Evolutionary conservation across 2,797 vertebrate genomes (phyloP), one percentile per base, ranked within the genome.

Genomic region (Leptoclinus maculatus): DNA sequence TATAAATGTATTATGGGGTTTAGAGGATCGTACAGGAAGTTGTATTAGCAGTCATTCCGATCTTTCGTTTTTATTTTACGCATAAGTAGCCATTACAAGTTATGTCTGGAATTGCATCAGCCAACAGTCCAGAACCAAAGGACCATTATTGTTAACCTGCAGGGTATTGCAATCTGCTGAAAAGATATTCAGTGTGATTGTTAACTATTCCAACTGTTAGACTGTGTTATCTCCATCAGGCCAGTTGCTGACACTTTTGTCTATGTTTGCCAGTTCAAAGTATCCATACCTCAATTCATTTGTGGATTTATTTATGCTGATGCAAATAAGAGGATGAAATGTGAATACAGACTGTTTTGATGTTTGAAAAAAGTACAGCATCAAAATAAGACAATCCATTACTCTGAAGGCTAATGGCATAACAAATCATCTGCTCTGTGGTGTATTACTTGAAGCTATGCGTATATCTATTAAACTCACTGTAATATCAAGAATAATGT

Each of bases 401-500:
- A 66, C 56, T 53, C 68, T 69, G n/a, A 71, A 74, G 60, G 53
- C 27, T 34, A 59, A 68, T 34, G 53, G 29, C 70, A 60, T 36
- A 23, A 53, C n/a, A 57, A 56, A 77, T 27, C 10, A 71, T 72
- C 25, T 58, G 11, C 41, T 67, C 54, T 75, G 59, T 34, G 51
- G 47, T 57, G 56, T 66, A 76, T 69, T 64, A 29, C 49, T 16
- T 39, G n/a, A 58, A 87, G 29, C 21, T 34, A 19, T 54, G 23
- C 59, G 21, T 72, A 57, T 66, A 64, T n/a, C n/a, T 72, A 34
- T 38, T 38, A 17, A 39, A 3, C 34, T 49, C 19, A 73, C 47
- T 65, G 32, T 73, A 69, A 80, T 70, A 76, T 68, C 51, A 71
- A 63, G 58, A 71, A 82, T 66, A 69, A 74, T 77, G 66, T 80